Conservation (phyloP, 2,888 invertebrate genomes). For the Steinernema scapterisci region DNA sequence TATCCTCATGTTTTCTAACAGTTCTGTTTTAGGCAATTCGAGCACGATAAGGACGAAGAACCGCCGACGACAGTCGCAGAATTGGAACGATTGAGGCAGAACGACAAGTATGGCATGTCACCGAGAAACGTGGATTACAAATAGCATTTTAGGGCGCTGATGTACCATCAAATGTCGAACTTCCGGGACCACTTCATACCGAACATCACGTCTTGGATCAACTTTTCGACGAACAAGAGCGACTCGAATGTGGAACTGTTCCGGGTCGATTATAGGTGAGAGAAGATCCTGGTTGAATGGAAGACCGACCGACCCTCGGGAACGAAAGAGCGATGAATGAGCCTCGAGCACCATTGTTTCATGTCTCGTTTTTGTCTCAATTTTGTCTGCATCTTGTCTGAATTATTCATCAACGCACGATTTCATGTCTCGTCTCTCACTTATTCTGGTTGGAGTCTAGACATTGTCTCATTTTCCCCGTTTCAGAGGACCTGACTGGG, state of each 20-base stretch:
- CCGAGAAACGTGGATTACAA: too few relatives aligned
- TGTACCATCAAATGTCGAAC: constrained; percentile 21
- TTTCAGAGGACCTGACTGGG: constrained; percentile 27
- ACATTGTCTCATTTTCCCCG: too few relatives aligned
- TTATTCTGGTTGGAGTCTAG: background rate
- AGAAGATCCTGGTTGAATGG: too few relatives aligned
- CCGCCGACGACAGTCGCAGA: constrained; percentile 1
- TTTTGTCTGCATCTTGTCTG: too few relatives aligned
- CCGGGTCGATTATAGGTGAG: constrained; percentile 8
- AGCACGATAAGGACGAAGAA: background rate
- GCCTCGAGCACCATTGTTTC: too few relatives aligned
- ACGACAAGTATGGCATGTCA: constrained; percentile 26
- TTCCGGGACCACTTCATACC: constrained; percentile 20
- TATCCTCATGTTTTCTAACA: background rate
- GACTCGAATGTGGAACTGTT: background rate
- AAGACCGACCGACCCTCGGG: too few relatives aligned
- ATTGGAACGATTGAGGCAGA: background rate
- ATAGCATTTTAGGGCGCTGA: background rate
- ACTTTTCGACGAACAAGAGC: constrained; percentile 6
- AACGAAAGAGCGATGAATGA: too few relatives aligned
- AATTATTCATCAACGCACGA: too few relatives aligned
- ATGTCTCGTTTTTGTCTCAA: too few relatives aligned
- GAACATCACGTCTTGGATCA: background rate
- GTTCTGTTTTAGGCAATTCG: background rate
- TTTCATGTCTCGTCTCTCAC: too few relatives aligned